A percentile compares a stretch with the other conserved stretches of the same genome.
Evolutionary conservation across 2,797 vertebrate genomes (phyloP).

Genomic region (Parauchenoglanis punctatus): DNA sequence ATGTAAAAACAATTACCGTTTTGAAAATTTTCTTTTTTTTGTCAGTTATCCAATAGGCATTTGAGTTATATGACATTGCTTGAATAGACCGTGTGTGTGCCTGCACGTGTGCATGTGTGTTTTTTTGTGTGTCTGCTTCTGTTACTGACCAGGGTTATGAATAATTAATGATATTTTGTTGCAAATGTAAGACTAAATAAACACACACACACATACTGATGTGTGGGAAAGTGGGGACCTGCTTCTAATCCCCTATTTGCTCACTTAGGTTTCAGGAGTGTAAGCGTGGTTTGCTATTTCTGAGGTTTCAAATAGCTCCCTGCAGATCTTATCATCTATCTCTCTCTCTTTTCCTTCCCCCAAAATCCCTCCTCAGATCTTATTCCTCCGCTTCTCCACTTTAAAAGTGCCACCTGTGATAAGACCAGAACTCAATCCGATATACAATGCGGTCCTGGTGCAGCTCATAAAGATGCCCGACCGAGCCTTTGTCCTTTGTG

Average conservation of each 20-base stretch:
- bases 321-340: slow-evolving; percentile 35
- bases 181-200: neutral
- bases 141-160: neutral
- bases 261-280: slow-evolving; percentile 28
- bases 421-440: slow-evolving; percentile 41
- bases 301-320: slow-evolving; percentile 38
- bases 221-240: slow-evolving; percentile 38
- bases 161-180: slow-evolving; percentile 12
- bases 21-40: neutral
- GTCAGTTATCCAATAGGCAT: neutral
- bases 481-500: slow-evolving; percentile 16
- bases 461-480: neutral
- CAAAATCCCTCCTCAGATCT: slow-evolving; percentile 43
- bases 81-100: neutral
- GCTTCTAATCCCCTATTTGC: slow-evolving; percentile 27
- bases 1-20: neutral
- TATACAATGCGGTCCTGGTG: slow-evolving; percentile 4
- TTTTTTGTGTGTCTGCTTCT: neutral
- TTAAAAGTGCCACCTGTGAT: slow-evolving; percentile 39
- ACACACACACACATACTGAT: neutral
- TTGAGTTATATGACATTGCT: neutral
- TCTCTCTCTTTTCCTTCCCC: neutral
- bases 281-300: slow-evolving; percentile 34
- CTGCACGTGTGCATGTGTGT: neutral
- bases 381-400: slow-evolving; percentile 36